phyloP scores from a whole-genome alignment of 2,888 invertebrate genomes.

The Diarsia rubi region DNA sequence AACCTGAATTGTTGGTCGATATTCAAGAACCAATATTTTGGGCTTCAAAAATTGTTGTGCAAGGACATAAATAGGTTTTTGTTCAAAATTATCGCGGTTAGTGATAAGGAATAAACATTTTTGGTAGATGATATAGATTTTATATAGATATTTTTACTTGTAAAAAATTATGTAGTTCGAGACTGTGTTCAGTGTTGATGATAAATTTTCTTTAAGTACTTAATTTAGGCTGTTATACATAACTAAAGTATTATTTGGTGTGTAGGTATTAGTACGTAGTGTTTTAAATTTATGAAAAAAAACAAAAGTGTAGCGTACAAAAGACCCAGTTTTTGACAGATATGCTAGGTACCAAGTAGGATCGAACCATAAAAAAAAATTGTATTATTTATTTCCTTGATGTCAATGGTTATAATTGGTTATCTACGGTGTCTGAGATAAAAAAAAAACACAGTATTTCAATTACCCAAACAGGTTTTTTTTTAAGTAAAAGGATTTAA shows the following conservation, averaged over 20 bases:
- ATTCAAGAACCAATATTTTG: too few species aligned
- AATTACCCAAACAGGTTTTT: slow-evolving; percentile 1
- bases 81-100: not conserved
- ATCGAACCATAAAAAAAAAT: not conserved
- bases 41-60: not conserved
- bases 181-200: not conserved
- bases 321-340: not conserved
- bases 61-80: not conserved
- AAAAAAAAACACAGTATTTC: not conserved
- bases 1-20: not conserved
- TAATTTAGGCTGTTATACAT: not conserved
- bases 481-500: slow-evolving; percentile 4
- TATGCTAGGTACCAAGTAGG: not conserved
- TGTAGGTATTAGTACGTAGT: too few species aligned
- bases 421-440: not conserved
- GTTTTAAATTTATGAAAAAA: not conserved
- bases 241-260: not conserved
- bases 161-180: not conserved
- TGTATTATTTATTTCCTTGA: not conserved
- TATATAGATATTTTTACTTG: not conserved
- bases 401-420: not conserved
- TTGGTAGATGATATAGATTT: not conserved
- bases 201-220: not conserved
- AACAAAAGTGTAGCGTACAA: not conserved
- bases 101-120: not conserved